These are phyloP conservation scores for Mizuhopecten yessoensis DNA, from an alignment of 1,140 invertebrate genomes.

Conservation along the genomic window DNA sequence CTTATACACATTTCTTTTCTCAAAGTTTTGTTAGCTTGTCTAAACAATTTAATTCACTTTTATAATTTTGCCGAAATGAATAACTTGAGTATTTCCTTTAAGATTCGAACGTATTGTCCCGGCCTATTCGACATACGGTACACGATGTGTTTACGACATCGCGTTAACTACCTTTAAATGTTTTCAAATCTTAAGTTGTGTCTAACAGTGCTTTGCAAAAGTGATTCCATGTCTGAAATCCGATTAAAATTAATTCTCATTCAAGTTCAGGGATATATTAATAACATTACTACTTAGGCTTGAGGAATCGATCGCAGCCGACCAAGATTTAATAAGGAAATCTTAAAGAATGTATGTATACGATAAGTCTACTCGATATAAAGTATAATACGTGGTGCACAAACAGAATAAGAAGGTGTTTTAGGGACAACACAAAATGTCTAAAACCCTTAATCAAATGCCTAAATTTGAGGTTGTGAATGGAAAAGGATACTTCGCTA, in stretches of 20 bases:
- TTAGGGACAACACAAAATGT: not conserved
- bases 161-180: not conserved
- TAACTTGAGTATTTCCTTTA: no score
- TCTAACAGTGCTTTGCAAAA: not conserved
- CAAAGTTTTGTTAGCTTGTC: not conserved
- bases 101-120: no score
- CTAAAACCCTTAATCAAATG: not conserved
- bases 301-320: not conserved
- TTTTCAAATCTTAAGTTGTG: not conserved
- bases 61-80: no score
- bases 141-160: no score
- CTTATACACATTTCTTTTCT: not conserved
- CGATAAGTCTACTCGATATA: not conserved
- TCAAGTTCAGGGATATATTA: not conserved
- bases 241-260: not conserved
- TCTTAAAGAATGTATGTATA: not conserved
- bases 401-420: not conserved
- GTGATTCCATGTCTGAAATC: slow-evolving; percentile 20
- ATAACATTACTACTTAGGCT: slow-evolving; percentile 34
- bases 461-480: not conserved
- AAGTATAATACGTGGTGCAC: not conserved
- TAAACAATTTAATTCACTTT: no score
- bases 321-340: not conserved
- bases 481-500: slow-evolving; percentile 32
- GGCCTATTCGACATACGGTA: no score